phyloP scores from a whole-genome alignment of 1,140 invertebrate genomes.

The Dinoponera quadriceps region DNA sequence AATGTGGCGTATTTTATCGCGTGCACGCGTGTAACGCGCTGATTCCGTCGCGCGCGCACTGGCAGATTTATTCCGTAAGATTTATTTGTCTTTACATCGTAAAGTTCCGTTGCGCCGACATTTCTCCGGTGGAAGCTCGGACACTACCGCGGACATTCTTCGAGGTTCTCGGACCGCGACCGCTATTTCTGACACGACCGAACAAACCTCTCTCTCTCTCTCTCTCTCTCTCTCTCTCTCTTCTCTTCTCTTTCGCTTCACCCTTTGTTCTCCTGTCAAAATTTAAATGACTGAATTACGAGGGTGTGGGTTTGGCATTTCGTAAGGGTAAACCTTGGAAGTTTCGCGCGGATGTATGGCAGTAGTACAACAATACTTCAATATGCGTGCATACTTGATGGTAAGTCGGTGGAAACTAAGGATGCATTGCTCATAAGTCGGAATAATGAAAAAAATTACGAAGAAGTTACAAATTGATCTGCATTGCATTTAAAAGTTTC shows the following conservation, averaged over 20 bases:
- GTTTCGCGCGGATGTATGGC: background rate
- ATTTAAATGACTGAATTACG: conserved; percentile 6
- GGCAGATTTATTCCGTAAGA: conserved; percentile 57
- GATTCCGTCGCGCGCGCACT: conserved; percentile 25
- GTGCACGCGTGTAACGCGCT: conserved; percentile 54
- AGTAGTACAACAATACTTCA: no score
- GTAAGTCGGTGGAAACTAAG: no score
- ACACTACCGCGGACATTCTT: background rate
- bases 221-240: no score
- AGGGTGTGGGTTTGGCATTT: background rate
- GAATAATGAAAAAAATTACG: no score
- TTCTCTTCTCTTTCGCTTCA: no score
- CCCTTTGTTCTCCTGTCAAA: no score
- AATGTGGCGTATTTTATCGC: conserved; percentile 57
- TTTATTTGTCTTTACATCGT: conserved; percentile 59
- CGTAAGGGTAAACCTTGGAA: no score
- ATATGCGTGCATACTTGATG: no score
- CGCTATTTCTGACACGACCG: background rate
- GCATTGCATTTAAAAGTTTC: no score
- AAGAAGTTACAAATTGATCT: no score
- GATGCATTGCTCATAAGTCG: no score
- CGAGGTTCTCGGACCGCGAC: background rate
- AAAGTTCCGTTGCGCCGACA: conserved; percentile 18
- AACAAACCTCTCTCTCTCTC: background rate
- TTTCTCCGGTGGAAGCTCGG: background rate